These are phyloP conservation scores for Rhabdornis inornatus DNA, from an alignment of 2,113 vertebrate genomes.

Conservation along the genomic window DNA sequence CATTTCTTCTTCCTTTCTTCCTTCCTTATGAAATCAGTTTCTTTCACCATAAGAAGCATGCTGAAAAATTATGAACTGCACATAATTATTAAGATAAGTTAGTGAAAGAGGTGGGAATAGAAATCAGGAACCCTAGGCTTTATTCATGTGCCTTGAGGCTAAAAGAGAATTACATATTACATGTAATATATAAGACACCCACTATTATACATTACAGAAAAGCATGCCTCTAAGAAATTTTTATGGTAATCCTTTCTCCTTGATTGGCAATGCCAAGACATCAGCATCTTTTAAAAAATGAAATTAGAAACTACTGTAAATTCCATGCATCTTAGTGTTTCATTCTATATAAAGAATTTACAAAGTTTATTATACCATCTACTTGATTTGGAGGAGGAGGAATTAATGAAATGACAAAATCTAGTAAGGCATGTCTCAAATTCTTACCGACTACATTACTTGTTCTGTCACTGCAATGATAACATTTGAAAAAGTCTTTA, in stretches of 20 bases:
- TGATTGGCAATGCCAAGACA: not conserved
- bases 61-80: not conserved
- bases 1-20: not conserved
- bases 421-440: not conserved
- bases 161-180: not conserved
- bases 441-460: not conserved
- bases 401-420: constrained; percentile 14
- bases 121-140: not conserved
- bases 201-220: not conserved
- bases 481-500: not conserved
- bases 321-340: not conserved
- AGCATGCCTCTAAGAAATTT: not conserved
- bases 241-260: not conserved
- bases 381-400: not conserved
- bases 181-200: not conserved
- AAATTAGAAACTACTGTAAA: not conserved
- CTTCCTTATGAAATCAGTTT: not conserved
- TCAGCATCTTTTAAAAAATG: not conserved
- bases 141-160: not conserved
- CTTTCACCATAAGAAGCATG: not conserved
- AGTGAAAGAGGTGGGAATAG: not conserved
- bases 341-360: not conserved
- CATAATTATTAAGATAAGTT: constrained; percentile 21
- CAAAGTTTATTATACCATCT: not conserved
- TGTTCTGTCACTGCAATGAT: not conserved